These are phyloP conservation scores for Drosophila barbarae DNA, from an alignment of 2,888 invertebrate genomes.

Conservation along the genomic window DNA sequence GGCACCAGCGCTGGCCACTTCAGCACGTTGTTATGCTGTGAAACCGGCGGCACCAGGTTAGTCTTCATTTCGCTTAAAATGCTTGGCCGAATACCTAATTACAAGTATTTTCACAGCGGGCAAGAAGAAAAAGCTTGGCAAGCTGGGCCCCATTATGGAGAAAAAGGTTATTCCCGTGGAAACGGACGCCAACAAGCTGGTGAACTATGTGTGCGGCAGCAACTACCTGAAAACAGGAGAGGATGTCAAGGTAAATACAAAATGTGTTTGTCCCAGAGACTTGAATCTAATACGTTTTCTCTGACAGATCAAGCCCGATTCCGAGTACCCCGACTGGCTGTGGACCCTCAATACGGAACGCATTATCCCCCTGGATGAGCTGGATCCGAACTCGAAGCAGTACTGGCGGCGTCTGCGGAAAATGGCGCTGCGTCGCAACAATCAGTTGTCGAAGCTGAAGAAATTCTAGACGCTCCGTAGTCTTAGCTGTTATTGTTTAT, in stretches of 20 bases:
- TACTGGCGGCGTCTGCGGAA: conserved; percentile 90
- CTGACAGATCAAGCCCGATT: conserved; percentile 83
- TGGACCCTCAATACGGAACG: conserved; percentile 87
- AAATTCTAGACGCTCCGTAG: conserved; percentile 81
- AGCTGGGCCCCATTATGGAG: conserved; percentile 83
- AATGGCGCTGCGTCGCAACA: conserved; percentile 84
- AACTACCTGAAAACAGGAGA: conserved; percentile 90
- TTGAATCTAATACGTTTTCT: not conserved
- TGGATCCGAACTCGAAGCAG: conserved; percentile 88
- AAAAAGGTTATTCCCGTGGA: conserved; percentile 90
- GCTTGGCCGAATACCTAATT: not conserved
- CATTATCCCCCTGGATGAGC: conserved; percentile 84
- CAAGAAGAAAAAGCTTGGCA: conserved; percentile 84
- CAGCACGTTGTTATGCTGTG: conserved; percentile 54
- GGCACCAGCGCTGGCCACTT: conserved; percentile 19
- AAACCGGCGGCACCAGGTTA: conserved; percentile 67
- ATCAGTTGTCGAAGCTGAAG: conserved; percentile 82
- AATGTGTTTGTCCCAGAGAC: not conserved
- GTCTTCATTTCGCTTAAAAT: not conserved
- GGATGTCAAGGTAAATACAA: conserved; percentile 84
- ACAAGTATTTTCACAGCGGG: conserved; percentile 21
- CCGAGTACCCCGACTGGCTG: conserved; percentile 95
- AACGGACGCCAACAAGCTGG: conserved; percentile 88
- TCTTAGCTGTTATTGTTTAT: conserved; percentile 28
- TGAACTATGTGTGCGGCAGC: conserved; percentile 90